These are phyloP conservation scores for Podarcis cretensis DNA, from an alignment of 2,113 vertebrate species.

Conservation along the genomic window DNA sequence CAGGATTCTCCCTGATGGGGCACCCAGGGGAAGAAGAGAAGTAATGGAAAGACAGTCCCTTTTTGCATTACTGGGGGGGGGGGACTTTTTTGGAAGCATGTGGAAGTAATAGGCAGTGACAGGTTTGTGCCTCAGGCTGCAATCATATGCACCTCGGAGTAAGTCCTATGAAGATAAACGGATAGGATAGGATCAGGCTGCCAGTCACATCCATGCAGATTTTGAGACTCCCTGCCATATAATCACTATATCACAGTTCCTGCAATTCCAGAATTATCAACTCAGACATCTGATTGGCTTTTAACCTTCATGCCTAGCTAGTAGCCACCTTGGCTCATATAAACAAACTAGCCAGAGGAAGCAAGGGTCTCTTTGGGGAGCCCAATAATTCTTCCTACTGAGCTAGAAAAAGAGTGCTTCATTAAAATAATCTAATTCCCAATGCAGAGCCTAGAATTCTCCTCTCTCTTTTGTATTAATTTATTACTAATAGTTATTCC, in stretches of 20 bases:
- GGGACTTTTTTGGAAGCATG: background rate
- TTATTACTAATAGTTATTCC: slow-evolving; percentile 55
- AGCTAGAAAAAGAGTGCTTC: slow-evolving; percentile 39
- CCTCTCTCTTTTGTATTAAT: slow-evolving; percentile 42
- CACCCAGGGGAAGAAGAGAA: background rate
- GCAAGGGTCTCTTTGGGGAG: slow-evolving; percentile 8
- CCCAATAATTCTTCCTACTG: slow-evolving; percentile 21
- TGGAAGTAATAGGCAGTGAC: background rate
- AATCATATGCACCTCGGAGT: background rate
- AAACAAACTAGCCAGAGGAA: slow-evolving; percentile 1
- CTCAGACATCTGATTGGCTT: background rate
- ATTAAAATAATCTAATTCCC: slow-evolving; percentile 52
- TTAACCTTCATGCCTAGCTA: background rate
- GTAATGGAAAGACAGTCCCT: background rate
- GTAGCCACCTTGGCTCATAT: background rate
- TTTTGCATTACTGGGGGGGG: background rate
- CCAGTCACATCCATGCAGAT: background rate
- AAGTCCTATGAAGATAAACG: background rate
- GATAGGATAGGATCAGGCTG: background rate
- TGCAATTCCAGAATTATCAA: no score
- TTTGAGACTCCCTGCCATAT: background rate
- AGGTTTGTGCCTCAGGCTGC: background rate
- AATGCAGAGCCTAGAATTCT: slow-evolving; percentile 42
- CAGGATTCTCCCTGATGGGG: background rate
- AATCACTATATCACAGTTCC: background rate